These are phyloP conservation scores for Siniperca undulata DNA, from an alignment of 2,797 vertebrate genomes.

Conservation along the genomic window DNA sequence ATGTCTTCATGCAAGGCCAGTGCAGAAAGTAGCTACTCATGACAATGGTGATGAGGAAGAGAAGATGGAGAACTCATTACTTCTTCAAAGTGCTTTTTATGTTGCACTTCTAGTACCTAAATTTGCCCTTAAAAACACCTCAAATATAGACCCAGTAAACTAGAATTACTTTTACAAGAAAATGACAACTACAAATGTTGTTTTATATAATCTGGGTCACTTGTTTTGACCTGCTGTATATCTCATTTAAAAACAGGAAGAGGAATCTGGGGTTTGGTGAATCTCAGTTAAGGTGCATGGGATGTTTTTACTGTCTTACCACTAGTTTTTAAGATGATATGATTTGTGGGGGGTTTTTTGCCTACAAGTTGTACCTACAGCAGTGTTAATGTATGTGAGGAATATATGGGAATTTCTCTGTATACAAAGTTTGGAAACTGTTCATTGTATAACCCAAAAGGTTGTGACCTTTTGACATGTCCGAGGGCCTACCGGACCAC, in stretches of 20 bases:
- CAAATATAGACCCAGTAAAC: background rate
- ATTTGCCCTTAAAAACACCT: background rate
- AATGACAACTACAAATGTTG: constrained; percentile 9
- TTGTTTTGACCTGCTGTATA: background rate
- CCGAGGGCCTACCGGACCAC: constrained; percentile 25
- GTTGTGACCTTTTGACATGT: constrained; percentile 43
- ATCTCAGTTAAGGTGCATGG: background rate
- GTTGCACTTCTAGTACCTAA: background rate
- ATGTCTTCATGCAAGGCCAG: background rate
- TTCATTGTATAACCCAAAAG: constrained; percentile 9
- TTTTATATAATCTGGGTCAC: constrained; percentile 3
- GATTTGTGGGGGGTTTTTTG: background rate
- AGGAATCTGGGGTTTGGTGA: background rate
- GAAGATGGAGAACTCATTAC: background rate
- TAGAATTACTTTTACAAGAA: constrained; percentile 7
- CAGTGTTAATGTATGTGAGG: background rate
- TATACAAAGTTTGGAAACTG: constrained; percentile 24
- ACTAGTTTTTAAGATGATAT: background rate
- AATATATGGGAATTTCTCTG: background rate
- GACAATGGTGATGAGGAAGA: background rate
- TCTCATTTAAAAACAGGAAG: constrained; percentile 11
- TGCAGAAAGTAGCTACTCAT: background rate
- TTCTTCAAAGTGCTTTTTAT: background rate
- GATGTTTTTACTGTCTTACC: background rate
- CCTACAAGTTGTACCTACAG: background rate